Percentiles rank a stretch among this genome's conserved stretches.
These are phyloP conservation scores for Myathropa florea DNA, from an alignment of 2,888 invertebrate genomes.

Conservation along the genomic window DNA sequence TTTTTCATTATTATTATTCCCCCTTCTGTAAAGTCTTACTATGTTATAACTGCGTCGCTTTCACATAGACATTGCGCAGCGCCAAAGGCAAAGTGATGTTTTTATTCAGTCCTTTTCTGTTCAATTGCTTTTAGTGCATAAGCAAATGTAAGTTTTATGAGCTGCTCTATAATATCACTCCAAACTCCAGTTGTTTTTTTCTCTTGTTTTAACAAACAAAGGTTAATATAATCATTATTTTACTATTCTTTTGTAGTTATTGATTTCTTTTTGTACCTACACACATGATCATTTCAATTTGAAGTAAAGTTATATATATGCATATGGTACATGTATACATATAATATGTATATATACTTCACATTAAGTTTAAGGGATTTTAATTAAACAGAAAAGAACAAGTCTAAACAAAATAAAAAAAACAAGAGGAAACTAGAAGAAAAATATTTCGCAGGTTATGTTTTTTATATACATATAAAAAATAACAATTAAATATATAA, in stretches of 20 bases:
- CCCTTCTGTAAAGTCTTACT: neutral
- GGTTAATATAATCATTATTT: no score
- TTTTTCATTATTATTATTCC: neutral
- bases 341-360: slow-evolving; percentile 36
- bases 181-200: neutral
- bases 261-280: slow-evolving; percentile 54
- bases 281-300: slow-evolving; percentile 15
- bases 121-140: neutral
- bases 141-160: neutral
- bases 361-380: slow-evolving; percentile 54
- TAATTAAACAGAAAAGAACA: slow-evolving; percentile 29
- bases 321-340: slow-evolving; percentile 9
- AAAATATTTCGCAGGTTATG: slow-evolving; percentile 59
- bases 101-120: neutral
- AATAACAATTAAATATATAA: slow-evolving; percentile 56
- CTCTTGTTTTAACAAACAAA: neutral
- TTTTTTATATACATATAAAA: slow-evolving; percentile 61
- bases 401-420: slow-evolving; percentile 13
- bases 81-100: neutral
- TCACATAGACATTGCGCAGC: neutral
- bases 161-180: neutral
- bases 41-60: neutral
- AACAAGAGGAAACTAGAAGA: slow-evolving; percentile 33
- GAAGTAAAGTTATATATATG: neutral
- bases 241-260: slow-evolving; percentile 1